Evolutionary conservation across 2,797 vertebrate genomes (phyloP).

Genomic region (Gymnocypris eckloni): DNA sequence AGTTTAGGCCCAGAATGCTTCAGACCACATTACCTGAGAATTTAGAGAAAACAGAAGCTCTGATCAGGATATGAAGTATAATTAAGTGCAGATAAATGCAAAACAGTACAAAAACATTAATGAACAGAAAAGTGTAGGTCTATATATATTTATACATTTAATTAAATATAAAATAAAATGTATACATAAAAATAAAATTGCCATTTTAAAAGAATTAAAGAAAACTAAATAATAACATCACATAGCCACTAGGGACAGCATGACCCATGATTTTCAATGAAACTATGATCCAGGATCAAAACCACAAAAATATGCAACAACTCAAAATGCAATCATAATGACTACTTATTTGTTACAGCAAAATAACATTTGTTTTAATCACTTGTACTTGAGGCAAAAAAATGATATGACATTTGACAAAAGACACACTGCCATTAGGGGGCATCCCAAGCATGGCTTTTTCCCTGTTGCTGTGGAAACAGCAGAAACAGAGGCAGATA

Average conservation of each 20-base stretch:
- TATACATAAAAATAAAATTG: background rate
- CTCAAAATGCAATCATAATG: background rate
- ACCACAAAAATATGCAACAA: background rate
- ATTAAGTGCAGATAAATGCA: background rate
- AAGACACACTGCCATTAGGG: slow-evolving; percentile 81
- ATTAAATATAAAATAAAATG: background rate
- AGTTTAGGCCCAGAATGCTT: slow-evolving; percentile 41
- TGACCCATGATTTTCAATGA: slow-evolving; percentile 21
- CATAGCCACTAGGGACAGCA: slow-evolving; percentile 56
- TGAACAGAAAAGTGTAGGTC: background rate
- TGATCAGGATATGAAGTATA: background rate
- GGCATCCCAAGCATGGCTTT: slow-evolving; percentile 85
- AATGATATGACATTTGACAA: slow-evolving; percentile 62
- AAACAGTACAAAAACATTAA: background rate
- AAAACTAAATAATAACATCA: background rate
- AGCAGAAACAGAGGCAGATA: background rate
- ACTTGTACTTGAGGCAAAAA: background rate
- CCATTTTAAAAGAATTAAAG: background rate
- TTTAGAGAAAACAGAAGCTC: background rate
- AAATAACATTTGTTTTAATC: background rate
- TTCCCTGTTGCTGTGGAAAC: slow-evolving; percentile 65
- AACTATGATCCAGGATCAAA: background rate
- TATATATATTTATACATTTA: background rate
- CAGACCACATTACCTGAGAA: slow-evolving; percentile 51
- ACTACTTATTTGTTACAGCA: slow-evolving; percentile 54